phyloP scores from a whole-genome alignment of 2,113 vertebrate species.

The Notothenia rossii region DNA sequence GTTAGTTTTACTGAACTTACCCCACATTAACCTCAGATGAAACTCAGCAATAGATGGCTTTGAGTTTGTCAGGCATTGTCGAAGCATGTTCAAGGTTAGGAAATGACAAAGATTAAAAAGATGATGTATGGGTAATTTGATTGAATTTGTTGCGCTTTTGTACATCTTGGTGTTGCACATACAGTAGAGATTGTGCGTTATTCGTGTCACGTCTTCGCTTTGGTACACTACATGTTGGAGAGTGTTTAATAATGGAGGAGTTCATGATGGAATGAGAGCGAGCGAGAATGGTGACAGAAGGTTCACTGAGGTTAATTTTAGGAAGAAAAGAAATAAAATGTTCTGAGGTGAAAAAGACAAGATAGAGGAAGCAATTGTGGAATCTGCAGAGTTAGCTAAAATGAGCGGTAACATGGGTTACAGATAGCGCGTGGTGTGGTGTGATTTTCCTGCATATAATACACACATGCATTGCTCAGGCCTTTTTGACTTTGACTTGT shows the following conservation, averaged over 20 bases:
- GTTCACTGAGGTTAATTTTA: no score
- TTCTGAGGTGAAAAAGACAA: background rate
- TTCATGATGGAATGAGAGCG: conserved; percentile 8
- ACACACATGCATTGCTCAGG: background rate
- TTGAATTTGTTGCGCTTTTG: conserved; percentile 3
- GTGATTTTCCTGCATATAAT: conserved; percentile 29
- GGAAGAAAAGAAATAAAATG: no score
- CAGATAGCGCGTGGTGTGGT: background rate
- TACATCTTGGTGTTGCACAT: conserved; percentile 14
- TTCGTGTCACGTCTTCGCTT: background rate
- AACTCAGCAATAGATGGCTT: conserved; percentile 8
- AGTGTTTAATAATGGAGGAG: conserved; percentile 13
- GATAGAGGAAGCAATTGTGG: background rate
- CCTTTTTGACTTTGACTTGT: conserved; percentile 9
- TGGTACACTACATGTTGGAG: background rate
- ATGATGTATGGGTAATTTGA: conserved; percentile 10
- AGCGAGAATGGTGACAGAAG: background rate
- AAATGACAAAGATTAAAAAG: conserved; percentile 32
- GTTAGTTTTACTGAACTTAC: conserved; percentile 17
- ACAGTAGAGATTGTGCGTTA: background rate
- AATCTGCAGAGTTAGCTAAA: background rate
- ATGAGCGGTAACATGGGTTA: background rate
- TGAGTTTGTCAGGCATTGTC: conserved; percentile 7
- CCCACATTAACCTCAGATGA: background rate
- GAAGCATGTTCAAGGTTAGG: conserved; percentile 29